Evolutionary conservation across 2,888 invertebrate genomes (phyloP).

Genomic region (Chaitophorus viminalis): DNA sequence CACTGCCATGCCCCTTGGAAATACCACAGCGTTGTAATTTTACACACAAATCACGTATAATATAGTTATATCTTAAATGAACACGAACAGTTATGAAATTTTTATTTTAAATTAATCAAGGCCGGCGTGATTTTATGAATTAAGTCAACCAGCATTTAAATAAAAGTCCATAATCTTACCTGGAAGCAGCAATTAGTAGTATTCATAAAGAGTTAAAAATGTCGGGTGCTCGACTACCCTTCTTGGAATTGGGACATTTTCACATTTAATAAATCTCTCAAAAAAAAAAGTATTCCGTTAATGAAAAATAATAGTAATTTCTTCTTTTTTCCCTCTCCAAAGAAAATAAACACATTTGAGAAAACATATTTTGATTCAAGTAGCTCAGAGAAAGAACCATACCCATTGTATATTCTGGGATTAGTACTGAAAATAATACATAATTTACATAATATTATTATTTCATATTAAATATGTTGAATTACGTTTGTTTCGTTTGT

Average conservation of each 20-base stretch:
- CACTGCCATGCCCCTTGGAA: no score
- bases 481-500: neutral
- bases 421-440: neutral
- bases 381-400: neutral
- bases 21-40: no score
- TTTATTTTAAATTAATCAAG: neutral
- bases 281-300: constrained; percentile 21
- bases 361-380: neutral
- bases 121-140: neutral
- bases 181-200: neutral
- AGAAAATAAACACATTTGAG: neutral
- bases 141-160: neutral
- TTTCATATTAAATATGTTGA: neutral
- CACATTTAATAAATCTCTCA: neutral
- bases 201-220: neutral
- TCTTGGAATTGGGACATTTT: neutral
- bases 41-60: no score
- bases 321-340: neutral
- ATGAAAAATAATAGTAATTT: constrained; percentile 15
- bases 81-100: neutral
- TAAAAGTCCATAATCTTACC: constrained; percentile 4
- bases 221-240: neutral
- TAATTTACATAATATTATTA: neutral
- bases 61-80: no score
- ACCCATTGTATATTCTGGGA: neutral